Evolutionary conservation across 1,140 invertebrate species (phyloP), one percentile per base, ranked within the genome.

Genomic region (Zaprionus gabonicus): DNA sequence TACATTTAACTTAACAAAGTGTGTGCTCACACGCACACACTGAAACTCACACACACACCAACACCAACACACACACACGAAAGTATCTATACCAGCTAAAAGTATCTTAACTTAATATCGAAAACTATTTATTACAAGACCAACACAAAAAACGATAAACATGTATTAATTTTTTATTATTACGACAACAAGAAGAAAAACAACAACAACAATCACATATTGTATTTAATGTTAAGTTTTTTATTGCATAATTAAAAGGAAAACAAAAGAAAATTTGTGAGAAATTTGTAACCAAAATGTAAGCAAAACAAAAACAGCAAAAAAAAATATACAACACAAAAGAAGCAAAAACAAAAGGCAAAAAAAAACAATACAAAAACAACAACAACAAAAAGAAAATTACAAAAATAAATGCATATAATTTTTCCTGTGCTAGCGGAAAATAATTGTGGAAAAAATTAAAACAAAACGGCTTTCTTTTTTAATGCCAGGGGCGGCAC

Each of bases 171-270:
- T 88, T 90, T 80, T 87, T 84, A 88, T 88, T 88, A 88, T 73
- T 81, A 81, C 65, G 64, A 85, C 78, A 56, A 44, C 64, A 83
- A 80, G 41, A 38, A 80, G 56, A 69, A 84, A 71, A 53, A 44
- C 56, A 83, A 80, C 49, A 71, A 80, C 69, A 83, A 71, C 60
- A 78, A 79, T 60, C 80, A 82, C 82, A 88, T 88, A 90, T 90
- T 90, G 85, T 90, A 90, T 90, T 88, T 90, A 90, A 90, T 90
- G 85, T 90, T 90, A 90, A 90, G 85, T 90, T 90, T 90, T 88
- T 90, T 90, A 86, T 86, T 86, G 79, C 80, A 70, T 84, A 83
- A 87, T 59, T 75, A 57, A 68, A 64, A 46, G n/a, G 38, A 68
- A 67, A 83, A 73, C 78, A 82, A 81, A 56, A 83, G 78, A 79